phyloP scores from a whole-genome alignment of 1,140 invertebrate species.

The Rhynchophorus ferrugineus region DNA sequence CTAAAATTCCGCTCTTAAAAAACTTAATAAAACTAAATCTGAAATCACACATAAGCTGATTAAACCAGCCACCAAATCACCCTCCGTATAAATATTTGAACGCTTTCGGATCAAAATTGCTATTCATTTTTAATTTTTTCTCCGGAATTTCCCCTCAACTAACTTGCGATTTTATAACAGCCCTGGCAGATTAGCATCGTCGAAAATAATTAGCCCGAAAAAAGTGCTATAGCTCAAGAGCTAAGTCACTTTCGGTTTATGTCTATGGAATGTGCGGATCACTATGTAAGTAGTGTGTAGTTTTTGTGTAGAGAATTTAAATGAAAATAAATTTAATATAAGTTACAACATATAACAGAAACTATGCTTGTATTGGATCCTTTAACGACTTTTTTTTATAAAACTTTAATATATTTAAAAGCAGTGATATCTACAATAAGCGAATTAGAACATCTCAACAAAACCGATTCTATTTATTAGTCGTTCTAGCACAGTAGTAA shows the following conservation, averaged over 20 bases:
- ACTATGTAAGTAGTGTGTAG: neutral
- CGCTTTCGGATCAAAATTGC: neutral
- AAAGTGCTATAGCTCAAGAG: neutral
- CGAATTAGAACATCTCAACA: too few species aligned
- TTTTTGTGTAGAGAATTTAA: too few species aligned
- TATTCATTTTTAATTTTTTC: constrained; percentile 3
- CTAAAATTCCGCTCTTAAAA: neutral
- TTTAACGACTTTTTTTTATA: too few species aligned
- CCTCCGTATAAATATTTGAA: neutral
- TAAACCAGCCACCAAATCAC: neutral
- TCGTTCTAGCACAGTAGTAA: too few species aligned
- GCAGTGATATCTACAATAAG: too few species aligned
- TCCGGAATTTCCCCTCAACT: neutral
- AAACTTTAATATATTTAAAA: too few species aligned
- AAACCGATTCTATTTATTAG: too few species aligned
- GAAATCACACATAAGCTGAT: neutral
- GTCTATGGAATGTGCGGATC: neutral
- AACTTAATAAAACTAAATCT: neutral
- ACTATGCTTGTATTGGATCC: too few species aligned
- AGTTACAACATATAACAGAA: too few species aligned
- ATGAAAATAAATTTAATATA: too few species aligned
- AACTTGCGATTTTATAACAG: constrained; percentile 6
- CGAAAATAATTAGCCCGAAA: constrained; percentile 9
- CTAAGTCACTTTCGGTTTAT: neutral
- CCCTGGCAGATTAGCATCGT: constrained; percentile 1